These are phyloP conservation scores for Diarsia dahlii DNA, from an alignment of 2,888 invertebrate genomes.

Conservation along the genomic window DNA sequence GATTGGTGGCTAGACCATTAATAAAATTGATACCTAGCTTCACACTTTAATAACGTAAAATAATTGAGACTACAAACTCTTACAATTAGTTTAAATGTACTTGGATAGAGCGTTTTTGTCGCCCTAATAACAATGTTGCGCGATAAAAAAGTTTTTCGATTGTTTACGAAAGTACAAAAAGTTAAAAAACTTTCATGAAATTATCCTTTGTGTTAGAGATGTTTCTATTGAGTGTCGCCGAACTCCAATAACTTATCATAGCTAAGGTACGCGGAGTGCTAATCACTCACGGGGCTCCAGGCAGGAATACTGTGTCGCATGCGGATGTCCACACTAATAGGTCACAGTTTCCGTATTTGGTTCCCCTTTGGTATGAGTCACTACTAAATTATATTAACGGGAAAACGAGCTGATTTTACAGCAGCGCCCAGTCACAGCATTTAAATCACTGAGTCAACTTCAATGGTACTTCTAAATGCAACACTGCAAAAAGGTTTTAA, in stretches of 20 bases:
- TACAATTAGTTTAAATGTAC: neutral
- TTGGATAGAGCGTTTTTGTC: neutral
- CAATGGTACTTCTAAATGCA: neutral
- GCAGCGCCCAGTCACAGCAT: neutral
- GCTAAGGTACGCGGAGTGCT: neutral
- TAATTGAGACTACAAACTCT: neutral
- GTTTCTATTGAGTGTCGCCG: neutral
- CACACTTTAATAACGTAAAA: neutral
- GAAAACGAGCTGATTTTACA: conserved; percentile 36
- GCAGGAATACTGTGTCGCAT: conserved; percentile 39
- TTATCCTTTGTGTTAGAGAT: conserved; percentile 41
- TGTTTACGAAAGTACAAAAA: conserved; percentile 8
- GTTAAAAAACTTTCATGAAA: conserved; percentile 20
- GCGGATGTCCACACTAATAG: conserved; percentile 70
- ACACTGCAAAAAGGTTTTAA: too few species aligned
- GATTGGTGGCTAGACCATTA: neutral
- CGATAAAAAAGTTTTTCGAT: conserved; percentile 2
- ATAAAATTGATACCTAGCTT: neutral
- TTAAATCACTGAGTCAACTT: neutral
- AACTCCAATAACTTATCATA: neutral
- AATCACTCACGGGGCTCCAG: neutral
- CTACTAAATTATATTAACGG: conserved; percentile 43
- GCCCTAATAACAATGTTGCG: neutral
- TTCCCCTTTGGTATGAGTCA: conserved; percentile 71
- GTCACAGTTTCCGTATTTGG: conserved; percentile 82